Evolutionary conservation across 2,797 vertebrate genomes (phyloP).

Genomic region (Meda fulgida): DNA sequence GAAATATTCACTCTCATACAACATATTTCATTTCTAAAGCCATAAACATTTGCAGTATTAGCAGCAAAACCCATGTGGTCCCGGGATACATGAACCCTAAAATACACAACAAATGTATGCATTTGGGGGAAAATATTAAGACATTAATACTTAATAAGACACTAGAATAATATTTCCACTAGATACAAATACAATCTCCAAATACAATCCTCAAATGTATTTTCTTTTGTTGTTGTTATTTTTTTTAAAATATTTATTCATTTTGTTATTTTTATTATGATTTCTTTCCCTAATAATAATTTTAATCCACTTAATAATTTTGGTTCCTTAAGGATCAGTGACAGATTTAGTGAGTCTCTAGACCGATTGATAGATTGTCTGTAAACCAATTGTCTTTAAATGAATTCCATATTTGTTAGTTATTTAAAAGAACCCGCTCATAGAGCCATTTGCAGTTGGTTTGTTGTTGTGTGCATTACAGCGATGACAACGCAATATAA

Average conservation of each 20-base stretch:
- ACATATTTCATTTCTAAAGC: conserved; percentile 50
- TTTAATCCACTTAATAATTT: too few species aligned
- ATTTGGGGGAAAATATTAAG: conserved; percentile 35
- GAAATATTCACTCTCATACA: conserved; percentile 72
- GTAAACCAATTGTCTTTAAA: neutral
- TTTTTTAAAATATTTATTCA: neutral
- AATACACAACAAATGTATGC: conserved; percentile 67
- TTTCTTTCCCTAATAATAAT: neutral
- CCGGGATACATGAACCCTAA: conserved; percentile 63
- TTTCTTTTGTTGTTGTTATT: neutral
- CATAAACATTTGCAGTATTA: conserved; percentile 76
- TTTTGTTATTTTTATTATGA: neutral
- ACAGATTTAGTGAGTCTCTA: neutral
- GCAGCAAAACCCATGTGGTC: conserved; percentile 83
- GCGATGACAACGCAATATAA: neutral
- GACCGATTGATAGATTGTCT: neutral
- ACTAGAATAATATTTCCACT: neutral
- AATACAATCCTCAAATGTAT: neutral
- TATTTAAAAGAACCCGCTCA: neutral
- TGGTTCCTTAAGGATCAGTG: neutral
- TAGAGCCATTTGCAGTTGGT: conserved; percentile 4
- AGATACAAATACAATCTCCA: conserved; percentile 60
- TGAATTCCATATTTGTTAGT: neutral
- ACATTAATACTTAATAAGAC: conserved; percentile 12
- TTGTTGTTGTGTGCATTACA: conserved; percentile 10